A percentile compares a stretch with the other conserved stretches of the same genome.
Conservation (phyloP, 2,888 invertebrate genomes). For the Drosophila paranaensis region DNA sequence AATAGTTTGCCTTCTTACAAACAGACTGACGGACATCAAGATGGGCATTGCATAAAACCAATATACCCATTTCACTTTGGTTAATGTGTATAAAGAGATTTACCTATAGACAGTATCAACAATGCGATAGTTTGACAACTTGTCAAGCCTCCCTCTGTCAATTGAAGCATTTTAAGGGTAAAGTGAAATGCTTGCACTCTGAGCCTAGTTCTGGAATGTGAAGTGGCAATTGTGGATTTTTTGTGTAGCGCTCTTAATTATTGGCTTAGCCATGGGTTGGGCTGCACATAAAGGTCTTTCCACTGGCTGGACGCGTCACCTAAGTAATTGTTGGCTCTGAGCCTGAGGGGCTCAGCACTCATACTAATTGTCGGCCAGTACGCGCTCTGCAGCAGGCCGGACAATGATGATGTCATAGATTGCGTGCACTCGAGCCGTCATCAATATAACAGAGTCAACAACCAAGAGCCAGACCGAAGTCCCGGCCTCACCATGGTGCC, state of each 20-base stretch:
- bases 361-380: conserved; percentile 31
- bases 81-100: no score
- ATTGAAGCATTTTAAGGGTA: neutral
- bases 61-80: no score
- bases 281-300: conserved; percentile 11
- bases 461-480: conserved; percentile 14
- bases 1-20: no score
- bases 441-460: conserved; percentile 61
- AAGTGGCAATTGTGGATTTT: conserved; percentile 16
- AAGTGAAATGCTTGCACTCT: conserved; percentile 9
- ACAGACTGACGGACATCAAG: no score
- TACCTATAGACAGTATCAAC: no score
- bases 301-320: conserved; percentile 25
- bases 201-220: conserved; percentile 7
- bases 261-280: conserved; percentile 19
- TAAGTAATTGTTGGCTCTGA: conserved; percentile 33
- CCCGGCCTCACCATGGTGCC: conserved; percentile 5
- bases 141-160: neutral
- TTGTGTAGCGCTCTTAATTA: conserved; percentile 24
- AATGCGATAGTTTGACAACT: neutral
- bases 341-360: conserved; percentile 30
- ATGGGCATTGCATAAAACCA: no score
- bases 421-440: conserved; percentile 81
- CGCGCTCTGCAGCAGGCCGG: conserved; percentile 26
- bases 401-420: conserved; percentile 79